Conservation (phyloP, 1,140 invertebrate species). For the Drosophila mayri region DNA sequence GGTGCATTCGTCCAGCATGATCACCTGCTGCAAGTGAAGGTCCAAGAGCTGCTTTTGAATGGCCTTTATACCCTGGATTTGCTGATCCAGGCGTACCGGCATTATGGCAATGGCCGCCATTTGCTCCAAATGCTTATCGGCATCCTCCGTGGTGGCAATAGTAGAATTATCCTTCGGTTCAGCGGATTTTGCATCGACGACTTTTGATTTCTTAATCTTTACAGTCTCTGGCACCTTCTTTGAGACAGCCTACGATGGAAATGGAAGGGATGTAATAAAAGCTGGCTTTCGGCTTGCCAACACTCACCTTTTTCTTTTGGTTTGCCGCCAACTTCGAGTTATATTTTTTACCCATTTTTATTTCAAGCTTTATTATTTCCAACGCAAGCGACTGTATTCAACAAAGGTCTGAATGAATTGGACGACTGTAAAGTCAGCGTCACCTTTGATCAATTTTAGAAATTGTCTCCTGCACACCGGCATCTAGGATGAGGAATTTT, state of each 20-base stretch:
- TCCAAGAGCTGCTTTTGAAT: slow-evolving; percentile 37
- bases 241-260: not conserved
- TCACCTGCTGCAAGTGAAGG: slow-evolving; percentile 33
- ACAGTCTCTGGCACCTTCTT: not conserved
- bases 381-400: not conserved
- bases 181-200: not conserved
- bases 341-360: slow-evolving; percentile 44
- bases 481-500: slow-evolving; percentile 13
- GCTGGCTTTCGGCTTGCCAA: not conserved
- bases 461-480: not conserved
- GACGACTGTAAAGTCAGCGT: slow-evolving; percentile 1
- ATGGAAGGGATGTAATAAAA: not conserved
- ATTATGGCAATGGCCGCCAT: slow-evolving; percentile 32
- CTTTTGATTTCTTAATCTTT: not conserved
- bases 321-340: slow-evolving; percentile 15
- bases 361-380: not conserved
- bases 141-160: not conserved
- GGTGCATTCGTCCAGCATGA: slow-evolving; percentile 33
- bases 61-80: slow-evolving; percentile 25
- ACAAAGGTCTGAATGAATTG: not conserved
- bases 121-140: slow-evolving; percentile 1
- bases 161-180: not conserved
- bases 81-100: slow-evolving; percentile 28
- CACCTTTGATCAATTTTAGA: slow-evolving; percentile 13
- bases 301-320: slow-evolving; percentile 34